Evolutionary conservation across 2,113 vertebrate genomes (phyloP).

Genomic region (Chascanopsetta lugubris): DNA sequence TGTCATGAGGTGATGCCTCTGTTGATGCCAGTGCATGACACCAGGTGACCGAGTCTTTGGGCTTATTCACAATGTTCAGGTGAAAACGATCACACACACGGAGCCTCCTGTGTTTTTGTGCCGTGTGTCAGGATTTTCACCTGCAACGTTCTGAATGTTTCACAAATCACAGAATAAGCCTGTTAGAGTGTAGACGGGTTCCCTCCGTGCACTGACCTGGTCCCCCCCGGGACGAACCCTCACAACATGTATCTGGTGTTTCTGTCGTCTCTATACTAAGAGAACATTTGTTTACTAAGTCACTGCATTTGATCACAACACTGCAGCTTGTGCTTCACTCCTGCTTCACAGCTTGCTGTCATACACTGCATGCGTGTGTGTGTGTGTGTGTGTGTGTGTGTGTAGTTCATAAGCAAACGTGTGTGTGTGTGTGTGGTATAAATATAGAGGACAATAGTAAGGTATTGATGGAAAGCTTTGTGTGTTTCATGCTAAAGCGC

Average conservation of each 20-base stretch:
- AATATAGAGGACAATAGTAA: not conserved
- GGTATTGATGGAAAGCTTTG: no score
- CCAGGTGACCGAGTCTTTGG: slow-evolving; percentile 22
- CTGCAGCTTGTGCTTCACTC: slow-evolving; percentile 54
- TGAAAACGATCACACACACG: slow-evolving; percentile 41
- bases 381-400: slow-evolving; percentile 8
- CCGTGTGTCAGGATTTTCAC: slow-evolving; percentile 34
- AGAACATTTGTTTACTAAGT: slow-evolving; percentile 28
- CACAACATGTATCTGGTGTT: slow-evolving; percentile 9
- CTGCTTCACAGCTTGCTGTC: slow-evolving; percentile 61
- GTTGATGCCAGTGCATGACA: slow-evolving; percentile 39
- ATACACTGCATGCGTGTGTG: slow-evolving; percentile 70
- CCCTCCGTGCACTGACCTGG: slow-evolving; percentile 16
- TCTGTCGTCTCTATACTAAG: not conserved
- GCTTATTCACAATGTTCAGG: slow-evolving; percentile 59
- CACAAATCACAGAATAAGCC: slow-evolving; percentile 51
- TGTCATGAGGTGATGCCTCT: slow-evolving; percentile 38
- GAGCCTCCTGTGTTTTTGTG: not conserved
- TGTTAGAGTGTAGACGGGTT: slow-evolving; percentile 19
- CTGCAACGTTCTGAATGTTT: slow-evolving; percentile 53
- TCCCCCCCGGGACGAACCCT: slow-evolving; percentile 26
- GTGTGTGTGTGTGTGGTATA: slow-evolving; percentile 5
- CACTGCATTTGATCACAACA: slow-evolving; percentile 43
- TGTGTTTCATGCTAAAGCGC: no score
- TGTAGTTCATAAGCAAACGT: slow-evolving; percentile 18